These are phyloP conservation scores for Drosophila mercatorum DNA, from an alignment of 2,888 invertebrate genomes.

Conservation along the genomic window DNA sequence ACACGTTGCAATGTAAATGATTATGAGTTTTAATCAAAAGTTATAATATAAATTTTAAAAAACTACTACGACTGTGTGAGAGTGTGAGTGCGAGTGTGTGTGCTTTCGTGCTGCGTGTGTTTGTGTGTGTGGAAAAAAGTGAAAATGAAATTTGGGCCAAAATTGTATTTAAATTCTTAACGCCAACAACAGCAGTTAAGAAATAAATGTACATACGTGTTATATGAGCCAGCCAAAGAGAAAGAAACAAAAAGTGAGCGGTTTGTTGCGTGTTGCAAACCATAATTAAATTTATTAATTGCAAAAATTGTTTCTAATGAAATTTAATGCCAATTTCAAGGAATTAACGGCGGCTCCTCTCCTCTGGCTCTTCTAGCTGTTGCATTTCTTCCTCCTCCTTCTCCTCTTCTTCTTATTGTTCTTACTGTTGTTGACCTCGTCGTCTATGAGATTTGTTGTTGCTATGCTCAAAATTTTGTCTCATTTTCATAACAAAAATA, in stretches of 20 bases:
- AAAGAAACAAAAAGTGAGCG: constrained; percentile 56
- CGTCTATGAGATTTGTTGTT: constrained; percentile 55
- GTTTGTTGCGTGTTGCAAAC: constrained; percentile 44
- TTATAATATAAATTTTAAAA: constrained; percentile 7
- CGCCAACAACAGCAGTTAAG: constrained; percentile 45
- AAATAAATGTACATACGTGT: constrained; percentile 23
- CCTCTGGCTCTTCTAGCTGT: constrained; percentile 13
- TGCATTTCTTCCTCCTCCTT: constrained; percentile 18
- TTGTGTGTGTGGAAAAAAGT: constrained; percentile 50
- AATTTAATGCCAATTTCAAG: constrained; percentile 35
- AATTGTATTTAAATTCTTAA: constrained; percentile 66
- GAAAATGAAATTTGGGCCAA: constrained; percentile 72
- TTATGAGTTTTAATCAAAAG: constrained; percentile 56
- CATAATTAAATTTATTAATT: constrained; percentile 59
- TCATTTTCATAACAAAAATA: constrained; percentile 50
- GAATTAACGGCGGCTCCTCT: constrained; percentile 17
- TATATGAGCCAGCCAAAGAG: constrained; percentile 18
- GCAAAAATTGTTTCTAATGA: constrained; percentile 29
- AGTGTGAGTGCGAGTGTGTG: constrained; percentile 15
- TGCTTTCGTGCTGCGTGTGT: constrained; percentile 37
- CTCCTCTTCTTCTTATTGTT: constrained; percentile 8
- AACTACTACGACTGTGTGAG: constrained; percentile 2
- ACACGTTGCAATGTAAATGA: constrained; percentile 55
- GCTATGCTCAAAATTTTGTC: constrained; percentile 53
- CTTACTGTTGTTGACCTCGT: constrained; percentile 54